phyloP scores from a whole-genome alignment of 1,140 invertebrate species.

The Physella acuta region DNA sequence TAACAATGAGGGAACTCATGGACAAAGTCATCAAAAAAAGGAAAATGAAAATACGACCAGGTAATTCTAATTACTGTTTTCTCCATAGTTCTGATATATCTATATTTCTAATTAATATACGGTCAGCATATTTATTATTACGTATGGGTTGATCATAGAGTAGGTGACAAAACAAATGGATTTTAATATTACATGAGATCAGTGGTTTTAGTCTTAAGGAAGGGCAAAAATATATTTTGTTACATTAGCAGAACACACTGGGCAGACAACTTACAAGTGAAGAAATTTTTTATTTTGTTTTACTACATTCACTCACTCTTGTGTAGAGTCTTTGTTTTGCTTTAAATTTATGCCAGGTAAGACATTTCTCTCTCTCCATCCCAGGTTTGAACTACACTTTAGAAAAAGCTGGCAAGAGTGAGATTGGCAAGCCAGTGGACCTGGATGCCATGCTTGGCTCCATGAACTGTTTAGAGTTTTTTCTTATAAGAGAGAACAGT shows the following conservation, averaged over 20 bases:
- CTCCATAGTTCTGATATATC: neutral
- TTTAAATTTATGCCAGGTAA: no score
- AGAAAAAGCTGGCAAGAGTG: slow-evolving; percentile 54
- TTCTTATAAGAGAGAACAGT: slow-evolving; percentile 60
- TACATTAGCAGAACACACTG: no score
- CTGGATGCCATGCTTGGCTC: slow-evolving; percentile 53
- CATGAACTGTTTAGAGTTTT: slow-evolving; percentile 60
- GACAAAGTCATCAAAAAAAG: slow-evolving; percentile 58
- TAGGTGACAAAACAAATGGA: no score
- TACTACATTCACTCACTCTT: no score
- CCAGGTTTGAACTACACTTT: slow-evolving; percentile 60
- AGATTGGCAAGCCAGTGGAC: slow-evolving; percentile 58
- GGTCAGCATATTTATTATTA: neutral
- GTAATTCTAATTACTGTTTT: neutral
- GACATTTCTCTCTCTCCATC: no score
- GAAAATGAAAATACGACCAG: slow-evolving; percentile 47
- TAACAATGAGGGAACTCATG: slow-evolving; percentile 58
- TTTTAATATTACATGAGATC: no score
- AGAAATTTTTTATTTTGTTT: no score
- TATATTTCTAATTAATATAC: neutral
- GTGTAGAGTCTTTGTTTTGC: no score
- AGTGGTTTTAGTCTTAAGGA: no score
- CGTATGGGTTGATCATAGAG: no score
- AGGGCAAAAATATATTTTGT: no score
- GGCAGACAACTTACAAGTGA: no score